Conservation (phyloP, 2,113 vertebrate species). For the Planiliza haematocheilus region DNA sequence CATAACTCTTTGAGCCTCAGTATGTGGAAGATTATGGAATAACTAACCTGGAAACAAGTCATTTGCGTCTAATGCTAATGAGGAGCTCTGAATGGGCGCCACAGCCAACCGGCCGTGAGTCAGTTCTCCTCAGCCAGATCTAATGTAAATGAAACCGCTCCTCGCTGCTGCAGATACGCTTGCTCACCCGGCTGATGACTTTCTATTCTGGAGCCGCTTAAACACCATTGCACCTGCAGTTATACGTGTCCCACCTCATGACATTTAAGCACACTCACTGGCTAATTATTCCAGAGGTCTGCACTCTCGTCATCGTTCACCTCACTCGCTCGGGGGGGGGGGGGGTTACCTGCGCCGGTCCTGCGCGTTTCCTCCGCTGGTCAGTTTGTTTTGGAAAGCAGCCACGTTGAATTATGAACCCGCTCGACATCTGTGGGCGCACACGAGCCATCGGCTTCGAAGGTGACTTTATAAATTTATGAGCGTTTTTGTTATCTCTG, state of each 20-base stretch:
- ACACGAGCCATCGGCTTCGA: conserved; percentile 41
- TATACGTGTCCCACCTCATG: conserved; percentile 14
- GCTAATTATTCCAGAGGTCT: conserved; percentile 33
- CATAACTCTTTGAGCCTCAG: conserved; percentile 39
- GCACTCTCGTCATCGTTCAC: conserved; percentile 9
- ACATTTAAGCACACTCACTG: conserved; percentile 15
- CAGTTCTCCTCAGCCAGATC: conserved; percentile 58
- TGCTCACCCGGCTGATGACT: conserved; percentile 59
- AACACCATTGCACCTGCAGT: conserved; percentile 28
- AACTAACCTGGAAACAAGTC: conserved; percentile 69
- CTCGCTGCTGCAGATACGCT: conserved; percentile 43
- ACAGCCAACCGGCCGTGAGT: conserved; percentile 56
- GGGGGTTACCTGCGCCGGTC: conserved; percentile 8
- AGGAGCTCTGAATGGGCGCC: conserved; percentile 57
- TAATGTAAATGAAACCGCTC: conserved; percentile 58
- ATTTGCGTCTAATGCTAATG: conserved; percentile 72
- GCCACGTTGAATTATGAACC: conserved; percentile 70
- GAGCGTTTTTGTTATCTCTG: conserved; percentile 4
- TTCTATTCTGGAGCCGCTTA: conserved; percentile 64
- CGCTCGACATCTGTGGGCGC: conserved; percentile 59
- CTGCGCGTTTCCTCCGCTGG: conserved; percentile 23
- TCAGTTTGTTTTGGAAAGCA: conserved; percentile 67
- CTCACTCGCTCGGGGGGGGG: conserved; percentile 11
- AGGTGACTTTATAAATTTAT: conserved; percentile 41
- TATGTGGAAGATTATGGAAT: conserved; percentile 57